These are phyloP conservation scores for Portunus trituberculatus DNA, from an alignment of 1,140 invertebrate species.

Conservation along the genomic window DNA sequence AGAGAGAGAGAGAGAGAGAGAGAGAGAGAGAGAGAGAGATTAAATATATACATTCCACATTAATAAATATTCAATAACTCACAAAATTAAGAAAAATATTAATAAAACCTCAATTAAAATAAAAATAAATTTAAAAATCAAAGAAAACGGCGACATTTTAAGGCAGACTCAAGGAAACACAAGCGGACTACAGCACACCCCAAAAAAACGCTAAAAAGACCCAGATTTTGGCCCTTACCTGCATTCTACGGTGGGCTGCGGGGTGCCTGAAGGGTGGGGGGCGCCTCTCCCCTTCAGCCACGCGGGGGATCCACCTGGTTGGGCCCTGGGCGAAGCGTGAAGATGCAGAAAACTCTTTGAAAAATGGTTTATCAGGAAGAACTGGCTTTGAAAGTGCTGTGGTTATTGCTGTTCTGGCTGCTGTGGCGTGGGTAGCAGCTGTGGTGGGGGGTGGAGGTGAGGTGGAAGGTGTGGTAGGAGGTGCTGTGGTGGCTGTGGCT, in stretches of 20 bases:
- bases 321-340: too few species aligned
- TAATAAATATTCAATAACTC: too few species aligned
- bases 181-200: not conserved
- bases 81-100: too few species aligned
- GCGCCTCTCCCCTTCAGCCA: slow-evolving; percentile 2
- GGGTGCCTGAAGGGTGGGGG: not conserved
- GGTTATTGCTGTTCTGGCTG: not conserved
- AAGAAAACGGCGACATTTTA: not conserved
- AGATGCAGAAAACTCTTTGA: slow-evolving; percentile 32
- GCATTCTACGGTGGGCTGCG: not conserved
- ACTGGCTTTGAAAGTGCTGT: not conserved
- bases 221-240: not conserved
- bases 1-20: slow-evolving; percentile 55
- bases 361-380: not conserved
- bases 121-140: not conserved
- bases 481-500: not conserved
- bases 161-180: not conserved
- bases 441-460: not conserved
- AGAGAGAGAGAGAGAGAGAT: slow-evolving; percentile 43
- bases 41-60: too few species aligned
- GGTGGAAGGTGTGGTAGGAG: not conserved
- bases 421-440: not conserved
- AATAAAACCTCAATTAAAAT: not conserved
- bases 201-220: not conserved
- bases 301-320: not conserved